Evolutionary conservation across 2,888 invertebrate species (phyloP), one percentile per base, ranked within the genome.

Genomic region (Lepidocyrtoides sp.): DNA sequence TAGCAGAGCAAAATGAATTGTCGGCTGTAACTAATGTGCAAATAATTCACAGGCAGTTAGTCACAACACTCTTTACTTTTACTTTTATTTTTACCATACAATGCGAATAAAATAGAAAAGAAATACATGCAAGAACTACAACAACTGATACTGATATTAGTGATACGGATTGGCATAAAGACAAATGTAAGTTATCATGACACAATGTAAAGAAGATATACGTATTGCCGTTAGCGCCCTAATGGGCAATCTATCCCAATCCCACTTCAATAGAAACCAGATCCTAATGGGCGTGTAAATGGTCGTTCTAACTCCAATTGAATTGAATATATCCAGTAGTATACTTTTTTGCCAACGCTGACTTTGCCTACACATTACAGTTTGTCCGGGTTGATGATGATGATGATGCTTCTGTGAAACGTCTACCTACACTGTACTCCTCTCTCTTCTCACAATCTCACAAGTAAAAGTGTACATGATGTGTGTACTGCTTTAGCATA

Each of bases 281-380:
- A 81, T 85, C 85, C 81, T 89, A 91, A 89, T 92, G 85, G 90
- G 72, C 87, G 90, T 90, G 83, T 92, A 87, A 77, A 87, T 91
- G 41, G 84, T 44, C 79, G 44, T 54, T 72, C 75, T 75, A 83
- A 89, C 83, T 82, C 82, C 82, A 83, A 89, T 87, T 77, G 87
- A 87, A 79, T 63, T 63, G 63, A 29, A 29, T 60, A 77, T 87
- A 87, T 66, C 66, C 63, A 77, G 77, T 36, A 63, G 26, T 54
- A 41, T 75, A 48, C 41, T 86, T 85, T 82, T 72, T 48, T 72
- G 72, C 51, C 26, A 72, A 54, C 41, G 20, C 14, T 4, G 23
- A 23, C 44, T 0, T 2, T 75, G 29, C 51, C n/a, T n/a, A n/a
- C n/a, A n/a, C n/a, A n/a, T n/a, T n/a, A n/a, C n/a, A n/a, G 29